A percentile compares a stretch with the other conserved stretches of the same genome.
phyloP scores from a whole-genome alignment of 2,797 vertebrate genomes.

The Thamnophis elegans region DNA sequence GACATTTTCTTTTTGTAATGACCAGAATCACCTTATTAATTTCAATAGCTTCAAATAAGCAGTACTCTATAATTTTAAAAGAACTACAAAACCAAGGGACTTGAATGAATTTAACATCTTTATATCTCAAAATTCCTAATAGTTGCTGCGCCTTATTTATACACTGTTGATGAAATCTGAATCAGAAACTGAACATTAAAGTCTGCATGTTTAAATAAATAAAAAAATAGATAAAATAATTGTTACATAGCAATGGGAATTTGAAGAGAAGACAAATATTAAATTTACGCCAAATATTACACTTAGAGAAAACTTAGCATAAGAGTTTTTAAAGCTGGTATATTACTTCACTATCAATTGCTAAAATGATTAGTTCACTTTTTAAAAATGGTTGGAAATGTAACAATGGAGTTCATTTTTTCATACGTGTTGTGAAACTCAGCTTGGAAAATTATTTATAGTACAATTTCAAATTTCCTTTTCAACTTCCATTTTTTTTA shows the following conservation, averaged over 20 bases:
- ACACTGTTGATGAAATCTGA: background rate
- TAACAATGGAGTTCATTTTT: background rate
- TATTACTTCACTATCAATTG: background rate
- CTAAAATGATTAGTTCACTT: background rate
- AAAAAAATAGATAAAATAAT: background rate
- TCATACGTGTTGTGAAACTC: background rate
- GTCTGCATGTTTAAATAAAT: background rate
- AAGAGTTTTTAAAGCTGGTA: background rate
- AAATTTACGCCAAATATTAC: background rate
- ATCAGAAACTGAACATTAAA: background rate
- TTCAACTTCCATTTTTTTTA: background rate
- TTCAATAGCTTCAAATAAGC: background rate
- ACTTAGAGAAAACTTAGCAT: background rate
- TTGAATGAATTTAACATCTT: background rate
- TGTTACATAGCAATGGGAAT: background rate
- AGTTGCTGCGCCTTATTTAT: background rate
- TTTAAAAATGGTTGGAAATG: background rate
- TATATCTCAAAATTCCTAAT: background rate
- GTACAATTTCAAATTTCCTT: background rate
- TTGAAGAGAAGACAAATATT: background rate
- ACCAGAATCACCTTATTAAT: background rate
- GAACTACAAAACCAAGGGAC: background rate
- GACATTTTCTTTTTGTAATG: background rate
- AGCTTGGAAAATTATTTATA: background rate
- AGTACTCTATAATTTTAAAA: background rate